Evolutionary conservation across 2,888 invertebrate genomes (phyloP).

Genomic region (Carterocephalus palaemon): DNA sequence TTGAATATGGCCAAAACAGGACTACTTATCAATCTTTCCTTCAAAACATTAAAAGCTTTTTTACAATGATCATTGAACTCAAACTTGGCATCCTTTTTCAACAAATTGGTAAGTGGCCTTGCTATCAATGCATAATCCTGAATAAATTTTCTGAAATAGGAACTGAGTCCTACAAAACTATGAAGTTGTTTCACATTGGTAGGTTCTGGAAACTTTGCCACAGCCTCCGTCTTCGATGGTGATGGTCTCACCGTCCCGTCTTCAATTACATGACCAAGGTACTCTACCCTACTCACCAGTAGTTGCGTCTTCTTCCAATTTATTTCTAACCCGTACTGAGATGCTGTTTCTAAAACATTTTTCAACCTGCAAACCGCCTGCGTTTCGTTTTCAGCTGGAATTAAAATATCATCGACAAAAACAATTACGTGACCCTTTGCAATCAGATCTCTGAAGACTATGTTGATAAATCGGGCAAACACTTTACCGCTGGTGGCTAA

Average conservation of each 20-base stretch:
- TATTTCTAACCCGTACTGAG: slow-evolving; percentile 23
- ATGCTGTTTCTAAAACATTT: slow-evolving; percentile 21
- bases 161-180: slow-evolving; percentile 29
- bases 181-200: slow-evolving; percentile 30
- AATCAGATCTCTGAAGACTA: slow-evolving; percentile 32
- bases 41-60: slow-evolving; percentile 8
- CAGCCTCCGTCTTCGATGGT: slow-evolving; percentile 29
- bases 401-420: slow-evolving; percentile 35
- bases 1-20: slow-evolving; percentile 12
- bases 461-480: slow-evolving; percentile 31
- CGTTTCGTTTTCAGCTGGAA: slow-evolving; percentile 26
- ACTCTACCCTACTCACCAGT: slow-evolving; percentile 30
- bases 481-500: slow-evolving; percentile 13
- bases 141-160: slow-evolving; percentile 32
- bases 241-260: slow-evolving; percentile 28
- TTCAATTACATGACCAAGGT: slow-evolving; percentile 25
- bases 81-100: slow-evolving; percentile 25
- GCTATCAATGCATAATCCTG: slow-evolving; percentile 28
- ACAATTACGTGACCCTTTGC: slow-evolving; percentile 26
- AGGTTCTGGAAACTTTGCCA: slow-evolving; percentile 30
- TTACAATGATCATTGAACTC: slow-evolving; percentile 24
- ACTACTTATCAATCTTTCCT: slow-evolving; percentile 1
- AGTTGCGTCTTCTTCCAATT: slow-evolving; percentile 38
- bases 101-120: slow-evolving; percentile 26
- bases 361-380: slow-evolving; percentile 23